phyloP scores from a whole-genome alignment of 2,113 vertebrate species.

The Lagopus leucura region DNA sequence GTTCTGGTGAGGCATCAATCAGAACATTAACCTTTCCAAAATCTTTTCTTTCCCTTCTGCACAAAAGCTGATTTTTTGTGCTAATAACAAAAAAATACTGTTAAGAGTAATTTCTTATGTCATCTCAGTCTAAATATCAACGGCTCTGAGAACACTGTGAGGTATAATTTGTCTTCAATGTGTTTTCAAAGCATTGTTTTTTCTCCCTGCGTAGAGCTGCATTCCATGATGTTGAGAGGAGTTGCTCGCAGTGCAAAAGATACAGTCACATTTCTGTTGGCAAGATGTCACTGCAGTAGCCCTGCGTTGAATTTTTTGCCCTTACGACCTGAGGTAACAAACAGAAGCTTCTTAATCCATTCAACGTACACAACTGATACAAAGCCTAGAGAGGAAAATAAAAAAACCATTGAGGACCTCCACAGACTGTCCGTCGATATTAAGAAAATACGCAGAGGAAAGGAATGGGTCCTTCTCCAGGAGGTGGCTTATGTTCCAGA shows the following conservation, averaged over 20 bases:
- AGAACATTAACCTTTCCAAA: background rate
- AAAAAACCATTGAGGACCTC: conserved; percentile 81
- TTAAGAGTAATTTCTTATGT: background rate
- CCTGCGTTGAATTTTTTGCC: background rate
- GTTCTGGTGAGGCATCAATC: background rate
- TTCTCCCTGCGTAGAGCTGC: background rate
- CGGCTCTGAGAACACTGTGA: background rate
- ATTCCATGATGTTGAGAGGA: background rate
- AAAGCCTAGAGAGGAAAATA: conserved; percentile 79
- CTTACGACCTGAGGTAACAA: background rate
- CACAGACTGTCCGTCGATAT: conserved; percentile 84
- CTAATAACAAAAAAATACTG: background rate
- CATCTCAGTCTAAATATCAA: background rate
- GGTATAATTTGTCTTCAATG: background rate
- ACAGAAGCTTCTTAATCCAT: background rate
- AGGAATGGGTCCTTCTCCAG: conserved; percentile 88
- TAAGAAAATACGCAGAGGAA: conserved; percentile 86
- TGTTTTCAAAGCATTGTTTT: conserved; percentile 9
- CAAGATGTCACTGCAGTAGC: conserved; percentile 14
- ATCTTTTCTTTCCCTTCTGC: fast-evolving
- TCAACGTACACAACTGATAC: conserved; percentile 12
- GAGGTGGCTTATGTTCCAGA: conserved; percentile 83
- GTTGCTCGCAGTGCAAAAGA: background rate
- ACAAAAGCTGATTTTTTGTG: background rate
- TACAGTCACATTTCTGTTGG: conserved; percentile 11